These are phyloP conservation scores for Drosophila cracens DNA, from an alignment of 2,888 invertebrate species.

Conservation along the genomic window DNA sequence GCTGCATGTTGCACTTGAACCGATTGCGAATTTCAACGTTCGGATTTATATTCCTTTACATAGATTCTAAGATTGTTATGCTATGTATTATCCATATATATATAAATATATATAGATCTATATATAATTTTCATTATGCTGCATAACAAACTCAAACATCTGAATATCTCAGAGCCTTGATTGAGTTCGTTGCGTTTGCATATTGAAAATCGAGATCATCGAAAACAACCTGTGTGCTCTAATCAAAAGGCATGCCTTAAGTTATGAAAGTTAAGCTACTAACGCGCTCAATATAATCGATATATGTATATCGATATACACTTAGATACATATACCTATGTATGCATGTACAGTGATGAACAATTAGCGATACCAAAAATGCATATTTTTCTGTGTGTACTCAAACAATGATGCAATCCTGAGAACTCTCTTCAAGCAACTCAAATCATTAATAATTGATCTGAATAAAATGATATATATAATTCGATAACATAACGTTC, in stretches of 20 bases:
- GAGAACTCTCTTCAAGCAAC: neutral
- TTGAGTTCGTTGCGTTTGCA: conserved; percentile 21
- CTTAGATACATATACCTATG: neutral
- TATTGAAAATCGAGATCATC: neutral
- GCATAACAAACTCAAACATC: conserved; percentile 16
- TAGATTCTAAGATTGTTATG: conserved; percentile 23
- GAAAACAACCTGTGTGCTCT: conserved; percentile 12
- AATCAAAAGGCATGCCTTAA: conserved; percentile 51
- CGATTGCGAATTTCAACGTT: conserved; percentile 23
- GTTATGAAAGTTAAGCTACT: conserved; percentile 50
- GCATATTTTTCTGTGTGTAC: neutral
- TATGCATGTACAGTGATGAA: conserved; percentile 11
- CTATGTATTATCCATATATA: conserved; percentile 15
- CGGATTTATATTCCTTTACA: conserved; percentile 2
- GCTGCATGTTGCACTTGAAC: conserved; percentile 50
- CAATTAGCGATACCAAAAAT: neutral
- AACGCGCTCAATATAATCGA: conserved; percentile 28
- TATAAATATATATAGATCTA: neutral
- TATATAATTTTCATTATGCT: neutral
- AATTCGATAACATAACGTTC: neutral
- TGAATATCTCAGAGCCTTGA: conserved; percentile 6
- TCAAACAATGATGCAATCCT: neutral
- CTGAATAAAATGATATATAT: neutral
- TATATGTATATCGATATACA: neutral
- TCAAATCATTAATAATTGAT: neutral